A percentile compares a stretch with the other conserved stretches of the same genome.
Conservation (phyloP, 2,113 vertebrate genomes). For the Ageneiosus marmoratus region DNA sequence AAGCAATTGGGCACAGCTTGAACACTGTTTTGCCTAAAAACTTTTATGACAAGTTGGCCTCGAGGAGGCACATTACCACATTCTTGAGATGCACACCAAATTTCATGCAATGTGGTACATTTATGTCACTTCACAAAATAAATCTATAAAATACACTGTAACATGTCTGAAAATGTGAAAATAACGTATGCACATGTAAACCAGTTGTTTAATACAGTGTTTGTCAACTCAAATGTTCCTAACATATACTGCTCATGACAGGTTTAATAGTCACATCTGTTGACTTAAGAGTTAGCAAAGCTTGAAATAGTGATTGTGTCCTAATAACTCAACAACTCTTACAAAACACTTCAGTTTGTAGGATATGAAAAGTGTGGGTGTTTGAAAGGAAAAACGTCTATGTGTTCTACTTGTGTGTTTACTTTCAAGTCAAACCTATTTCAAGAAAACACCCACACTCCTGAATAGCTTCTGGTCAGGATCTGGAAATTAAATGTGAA, state of each 20-base stretch:
- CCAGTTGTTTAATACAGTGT: not conserved
- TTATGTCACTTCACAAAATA: too few species aligned
- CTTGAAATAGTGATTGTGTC: not conserved
- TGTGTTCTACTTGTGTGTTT: not conserved
- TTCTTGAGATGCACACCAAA: too few species aligned
- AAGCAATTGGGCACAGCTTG: too few species aligned
- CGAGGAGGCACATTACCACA: too few species aligned
- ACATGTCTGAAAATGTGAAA: not conserved
- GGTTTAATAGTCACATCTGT: not conserved
- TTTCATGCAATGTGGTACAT: too few species aligned
- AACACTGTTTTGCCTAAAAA: too few species aligned
- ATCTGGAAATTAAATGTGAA: not conserved
- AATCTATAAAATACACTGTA: not conserved
- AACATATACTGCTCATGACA: not conserved
- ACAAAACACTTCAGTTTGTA: not conserved
- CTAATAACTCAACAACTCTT: not conserved
- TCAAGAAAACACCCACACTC: constrained; percentile 44
- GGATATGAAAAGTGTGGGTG: constrained; percentile 12
- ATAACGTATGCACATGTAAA: not conserved
- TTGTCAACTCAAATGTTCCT: not conserved
- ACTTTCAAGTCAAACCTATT: constrained; percentile 13
- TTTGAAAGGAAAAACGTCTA: not conserved
- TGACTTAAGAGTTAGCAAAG: not conserved
- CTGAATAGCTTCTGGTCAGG: not conserved
- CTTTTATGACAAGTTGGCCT: too few species aligned